A percentile compares a stretch with the other conserved stretches of the same genome.
phyloP scores from a whole-genome alignment of 1,140 invertebrate species.

The Lycorma delicatula region DNA sequence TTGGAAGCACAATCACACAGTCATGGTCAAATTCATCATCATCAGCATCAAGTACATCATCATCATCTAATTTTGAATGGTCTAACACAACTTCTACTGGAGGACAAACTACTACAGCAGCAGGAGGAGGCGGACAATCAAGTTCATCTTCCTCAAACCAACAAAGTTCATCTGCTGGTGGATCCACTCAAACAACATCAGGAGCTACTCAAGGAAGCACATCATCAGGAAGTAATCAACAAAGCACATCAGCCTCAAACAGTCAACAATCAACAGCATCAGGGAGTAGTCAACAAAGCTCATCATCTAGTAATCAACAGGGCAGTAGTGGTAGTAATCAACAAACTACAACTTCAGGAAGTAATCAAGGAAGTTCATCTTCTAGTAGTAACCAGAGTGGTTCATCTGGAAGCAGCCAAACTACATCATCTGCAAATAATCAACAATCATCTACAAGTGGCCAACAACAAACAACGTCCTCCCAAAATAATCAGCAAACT shows the following conservation, averaged over 20 bases:
- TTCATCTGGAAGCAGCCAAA: constrained; percentile 14
- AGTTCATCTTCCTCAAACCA: constrained; percentile 8
- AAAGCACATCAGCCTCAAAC: constrained; percentile 10
- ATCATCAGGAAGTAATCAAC: constrained; percentile 17
- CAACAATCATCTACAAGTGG: constrained; percentile 19
- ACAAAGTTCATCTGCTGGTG: constrained; percentile 12
- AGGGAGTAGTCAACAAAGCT: constrained; percentile 17
- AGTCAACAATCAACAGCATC: constrained; percentile 19
- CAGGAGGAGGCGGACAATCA: constrained; percentile 7
- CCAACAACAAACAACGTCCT: constrained; percentile 13
- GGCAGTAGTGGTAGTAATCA: constrained; percentile 1
- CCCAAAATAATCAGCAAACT: constrained; percentile 21
- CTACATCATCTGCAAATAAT: constrained; percentile 15
- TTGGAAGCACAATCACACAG: constrained; percentile 18
- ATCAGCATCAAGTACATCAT: constrained; percentile 13
- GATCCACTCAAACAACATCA: constrained; percentile 16
- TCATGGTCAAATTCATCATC: constrained; percentile 20
- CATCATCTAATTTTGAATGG: constrained; percentile 20
- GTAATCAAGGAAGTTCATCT: constrained; percentile 14
- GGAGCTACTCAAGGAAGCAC: constrained; percentile 13
- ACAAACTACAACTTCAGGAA: constrained; percentile 12
- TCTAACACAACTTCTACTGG: constrained; percentile 6
- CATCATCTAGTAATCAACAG: constrained; percentile 16
- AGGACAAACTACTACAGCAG: constrained; percentile 11
- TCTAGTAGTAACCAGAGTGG: constrained; percentile 13